Evolutionary conservation across 37 sponge, comb jelly and placozoan genomes (phyloP).

Genomic region (Aplysina aerophoba): DNA sequence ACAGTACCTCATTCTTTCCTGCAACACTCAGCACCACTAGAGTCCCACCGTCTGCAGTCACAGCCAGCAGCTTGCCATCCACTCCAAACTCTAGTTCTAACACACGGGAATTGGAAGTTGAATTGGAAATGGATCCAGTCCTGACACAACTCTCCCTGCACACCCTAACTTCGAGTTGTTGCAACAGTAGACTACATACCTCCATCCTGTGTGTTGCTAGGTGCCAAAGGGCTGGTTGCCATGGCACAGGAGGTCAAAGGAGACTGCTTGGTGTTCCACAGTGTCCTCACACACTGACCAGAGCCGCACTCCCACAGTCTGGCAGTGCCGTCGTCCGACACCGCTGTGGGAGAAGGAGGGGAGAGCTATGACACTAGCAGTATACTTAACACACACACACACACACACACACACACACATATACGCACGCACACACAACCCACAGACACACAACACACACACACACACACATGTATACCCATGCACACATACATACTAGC

Average conservation of each 20-base stretch:
- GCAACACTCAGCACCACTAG: background rate
- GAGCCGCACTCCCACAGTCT: constrained; percentile 85
- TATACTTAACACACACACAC: background rate
- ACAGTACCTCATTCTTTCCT: background rate
- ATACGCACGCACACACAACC: no score
- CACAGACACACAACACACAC: no score
- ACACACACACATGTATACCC: no score
- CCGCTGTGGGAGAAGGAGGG: constrained; percentile 41
- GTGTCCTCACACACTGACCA: constrained; percentile 34
- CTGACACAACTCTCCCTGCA: background rate
- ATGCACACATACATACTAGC: no score
- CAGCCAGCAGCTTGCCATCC: background rate
- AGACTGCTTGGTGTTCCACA: background rate
- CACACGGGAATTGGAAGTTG: no score
- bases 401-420: background rate
- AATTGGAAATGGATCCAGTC: no score
- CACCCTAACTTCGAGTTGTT: background rate
- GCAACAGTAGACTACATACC: background rate
- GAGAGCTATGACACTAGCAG: no score
- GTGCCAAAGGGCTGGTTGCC: background rate
- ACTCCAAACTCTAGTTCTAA: constrained; percentile 1
- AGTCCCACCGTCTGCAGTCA: constrained; percentile 4
- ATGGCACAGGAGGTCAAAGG: constrained; percentile 20
- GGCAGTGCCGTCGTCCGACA: constrained; percentile 73
- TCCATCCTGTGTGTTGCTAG: background rate